These are phyloP conservation scores for Eidolon dupreanum DNA, from an alignment of 2,797 vertebrate species.

Conservation along the genomic window DNA sequence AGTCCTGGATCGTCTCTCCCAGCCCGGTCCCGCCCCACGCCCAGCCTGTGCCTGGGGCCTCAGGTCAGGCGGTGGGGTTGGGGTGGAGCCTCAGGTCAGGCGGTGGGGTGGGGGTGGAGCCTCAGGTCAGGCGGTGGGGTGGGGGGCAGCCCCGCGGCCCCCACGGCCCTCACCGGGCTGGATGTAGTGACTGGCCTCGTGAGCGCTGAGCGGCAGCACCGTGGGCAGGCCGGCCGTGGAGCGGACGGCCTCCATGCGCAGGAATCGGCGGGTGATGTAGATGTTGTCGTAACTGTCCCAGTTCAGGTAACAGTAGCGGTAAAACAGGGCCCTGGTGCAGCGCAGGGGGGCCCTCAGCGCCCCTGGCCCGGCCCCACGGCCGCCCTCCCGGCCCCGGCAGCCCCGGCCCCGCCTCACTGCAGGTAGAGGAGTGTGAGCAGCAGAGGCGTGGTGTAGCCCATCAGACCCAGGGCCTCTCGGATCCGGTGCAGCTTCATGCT, in stretches of 20 bases:
- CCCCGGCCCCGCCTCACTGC: slow-evolving; percentile 83
- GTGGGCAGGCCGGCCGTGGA: slow-evolving; percentile 82
- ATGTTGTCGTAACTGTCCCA: slow-evolving; percentile 90
- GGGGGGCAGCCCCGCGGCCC: background rate
- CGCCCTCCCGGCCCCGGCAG: accelerated
- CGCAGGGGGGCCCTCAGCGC: background rate
- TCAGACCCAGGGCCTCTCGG: slow-evolving; percentile 71
- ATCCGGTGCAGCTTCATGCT: slow-evolving; percentile 73
- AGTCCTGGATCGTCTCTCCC: background rate
- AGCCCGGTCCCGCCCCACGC: background rate
- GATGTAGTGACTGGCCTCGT: slow-evolving; percentile 88
- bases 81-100: background rate
- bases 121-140: background rate
- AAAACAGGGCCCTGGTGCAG: slow-evolving; percentile 86
- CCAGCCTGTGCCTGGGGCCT: too few species aligned
- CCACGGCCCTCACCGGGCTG: slow-evolving; percentile 84
- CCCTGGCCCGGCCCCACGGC: background rate
- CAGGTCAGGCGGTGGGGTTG: background rate
- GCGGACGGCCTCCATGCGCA: slow-evolving; percentile 84
- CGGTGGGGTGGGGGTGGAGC: background rate
- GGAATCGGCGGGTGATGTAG: slow-evolving; percentile 90
- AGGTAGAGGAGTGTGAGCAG: slow-evolving; percentile 86
- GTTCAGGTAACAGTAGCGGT: slow-evolving; percentile 87
- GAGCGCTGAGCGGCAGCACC: slow-evolving; percentile 87
- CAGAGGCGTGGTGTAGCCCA: slow-evolving; percentile 84